phyloP scores from a whole-genome alignment of 2,888 invertebrate species.

The Drosophila anomalata region DNA sequence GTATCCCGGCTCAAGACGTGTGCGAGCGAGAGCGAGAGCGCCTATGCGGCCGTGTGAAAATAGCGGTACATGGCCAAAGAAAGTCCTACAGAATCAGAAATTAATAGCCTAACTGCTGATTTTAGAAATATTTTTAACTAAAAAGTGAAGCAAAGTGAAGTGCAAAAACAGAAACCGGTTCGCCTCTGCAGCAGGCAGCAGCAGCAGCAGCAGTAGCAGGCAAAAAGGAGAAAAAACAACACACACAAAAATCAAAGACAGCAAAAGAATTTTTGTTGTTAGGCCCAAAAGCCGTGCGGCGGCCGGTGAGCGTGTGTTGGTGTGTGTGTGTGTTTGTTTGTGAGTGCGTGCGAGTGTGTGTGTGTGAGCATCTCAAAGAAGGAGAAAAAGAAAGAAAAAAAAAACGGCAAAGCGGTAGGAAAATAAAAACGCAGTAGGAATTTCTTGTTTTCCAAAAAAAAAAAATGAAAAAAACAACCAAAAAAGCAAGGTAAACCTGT shows the following conservation, averaged over 20 bases:
- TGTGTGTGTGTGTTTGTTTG: constrained; percentile 31
- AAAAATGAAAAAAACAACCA: constrained; percentile 9
- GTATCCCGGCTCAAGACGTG: constrained; percentile 25
- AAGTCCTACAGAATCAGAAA: constrained; percentile 9
- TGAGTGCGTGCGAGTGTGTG: constrained; percentile 32
- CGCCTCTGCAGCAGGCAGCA: constrained; percentile 61
- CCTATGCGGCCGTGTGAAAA: constrained; percentile 38
- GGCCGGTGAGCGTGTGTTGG: constrained; percentile 19
- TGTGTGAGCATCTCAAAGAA: constrained; percentile 32
- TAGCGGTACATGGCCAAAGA: constrained; percentile 64
- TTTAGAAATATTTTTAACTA: constrained; percentile 30
- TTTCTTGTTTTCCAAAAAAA: constrained; percentile 53
- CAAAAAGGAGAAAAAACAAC: constrained; percentile 41
- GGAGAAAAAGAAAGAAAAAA: constrained; percentile 35
- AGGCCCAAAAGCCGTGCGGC: constrained; percentile 29
- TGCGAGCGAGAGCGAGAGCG: constrained; percentile 65
- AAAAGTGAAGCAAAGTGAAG: constrained; percentile 65
- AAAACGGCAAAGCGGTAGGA: constrained; percentile 48
- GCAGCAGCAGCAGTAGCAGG: neutral
- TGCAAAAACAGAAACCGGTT: constrained; percentile 79
- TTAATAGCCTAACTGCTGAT: constrained; percentile 27
- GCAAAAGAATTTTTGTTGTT: constrained; percentile 58
- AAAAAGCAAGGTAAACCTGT: constrained; percentile 58
- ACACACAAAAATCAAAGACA: constrained; percentile 47
- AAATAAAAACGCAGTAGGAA: constrained; percentile 46